A percentile compares a stretch with the other conserved stretches of the same genome.
phyloP scores from a whole-genome alignment of 2,888 invertebrate species.

The Habrosyne pyritoides region DNA sequence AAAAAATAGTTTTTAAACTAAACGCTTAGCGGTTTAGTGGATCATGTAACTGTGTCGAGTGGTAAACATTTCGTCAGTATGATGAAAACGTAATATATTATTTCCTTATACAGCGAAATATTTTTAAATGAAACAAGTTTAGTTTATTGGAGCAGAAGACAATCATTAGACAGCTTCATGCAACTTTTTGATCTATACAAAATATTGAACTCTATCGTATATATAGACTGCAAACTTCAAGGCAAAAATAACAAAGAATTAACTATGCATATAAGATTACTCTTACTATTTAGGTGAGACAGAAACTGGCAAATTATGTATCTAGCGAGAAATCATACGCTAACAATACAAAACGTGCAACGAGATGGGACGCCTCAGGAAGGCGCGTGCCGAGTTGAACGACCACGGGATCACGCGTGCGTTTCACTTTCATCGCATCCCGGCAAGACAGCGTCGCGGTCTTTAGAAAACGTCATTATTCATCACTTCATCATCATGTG shows the following conservation, averaged over 20 bases:
- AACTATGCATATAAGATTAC: background rate
- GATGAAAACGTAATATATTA: background rate
- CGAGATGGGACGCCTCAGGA: constrained; percentile 44
- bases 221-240: no score
- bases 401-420: constrained; percentile 71
- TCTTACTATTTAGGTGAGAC: no score
- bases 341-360: constrained; percentile 53
- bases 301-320: background rate
- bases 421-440: constrained; percentile 79
- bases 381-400: constrained; percentile 83
- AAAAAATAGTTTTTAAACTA: constrained; percentile 4
- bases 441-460: constrained; percentile 43
- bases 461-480: constrained; percentile 41
- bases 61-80: background rate
- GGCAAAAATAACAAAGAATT: background rate
- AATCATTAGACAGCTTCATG: background rate
- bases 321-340: background rate
- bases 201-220: no score
- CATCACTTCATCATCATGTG: constrained; percentile 42
- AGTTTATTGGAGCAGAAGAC: background rate
- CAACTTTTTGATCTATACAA: background rate
- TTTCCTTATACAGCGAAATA: constrained; percentile 1
- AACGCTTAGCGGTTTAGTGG: constrained; percentile 6
- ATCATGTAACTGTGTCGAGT: background rate
- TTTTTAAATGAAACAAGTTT: background rate